These are phyloP conservation scores for Pherbina coryleti DNA, from an alignment of 2,888 invertebrate genomes.

Conservation along the genomic window DNA sequence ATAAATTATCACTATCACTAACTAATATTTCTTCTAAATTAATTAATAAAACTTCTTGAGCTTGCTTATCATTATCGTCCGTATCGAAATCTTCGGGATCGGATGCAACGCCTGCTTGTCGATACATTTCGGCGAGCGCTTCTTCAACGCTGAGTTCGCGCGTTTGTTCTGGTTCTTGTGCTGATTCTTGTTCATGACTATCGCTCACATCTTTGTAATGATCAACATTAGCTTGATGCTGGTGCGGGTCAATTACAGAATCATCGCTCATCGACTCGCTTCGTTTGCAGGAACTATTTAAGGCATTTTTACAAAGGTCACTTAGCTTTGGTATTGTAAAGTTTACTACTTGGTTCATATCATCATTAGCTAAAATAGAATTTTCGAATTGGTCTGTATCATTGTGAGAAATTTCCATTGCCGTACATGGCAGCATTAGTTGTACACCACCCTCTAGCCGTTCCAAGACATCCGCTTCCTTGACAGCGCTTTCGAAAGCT, in stretches of 20 bases:
- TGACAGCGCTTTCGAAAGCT: constrained; percentile 9
- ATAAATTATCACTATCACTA: constrained; percentile 65
- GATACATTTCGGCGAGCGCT: constrained; percentile 65
- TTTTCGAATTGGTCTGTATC: constrained; percentile 7
- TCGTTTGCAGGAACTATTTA: constrained; percentile 65
- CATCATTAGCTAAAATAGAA: not conserved
- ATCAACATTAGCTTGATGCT: not conserved
- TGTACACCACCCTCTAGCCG: constrained; percentile 1
- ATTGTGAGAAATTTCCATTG: constrained; percentile 1
- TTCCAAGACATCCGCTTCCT: not conserved
- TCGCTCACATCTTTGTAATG: not conserved
- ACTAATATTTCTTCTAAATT: constrained; percentile 67
- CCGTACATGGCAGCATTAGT: constrained; percentile 5
- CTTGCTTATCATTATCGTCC: constrained; percentile 45
- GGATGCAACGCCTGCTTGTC: constrained; percentile 61
- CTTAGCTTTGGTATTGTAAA: constrained; percentile 68
- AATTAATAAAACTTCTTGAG: constrained; percentile 64
- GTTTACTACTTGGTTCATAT: constrained; percentile 10
- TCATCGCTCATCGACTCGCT: constrained; percentile 9
- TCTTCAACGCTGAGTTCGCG: constrained; percentile 64
- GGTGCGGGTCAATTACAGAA: not conserved
- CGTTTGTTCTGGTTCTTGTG: not conserved
- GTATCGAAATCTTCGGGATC: constrained; percentile 54
- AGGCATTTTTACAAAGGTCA: constrained; percentile 70
- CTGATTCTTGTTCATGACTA: not conserved